phyloP scores from a whole-genome alignment of 2,113 vertebrate species.

The Eulemur rufifrons region DNA sequence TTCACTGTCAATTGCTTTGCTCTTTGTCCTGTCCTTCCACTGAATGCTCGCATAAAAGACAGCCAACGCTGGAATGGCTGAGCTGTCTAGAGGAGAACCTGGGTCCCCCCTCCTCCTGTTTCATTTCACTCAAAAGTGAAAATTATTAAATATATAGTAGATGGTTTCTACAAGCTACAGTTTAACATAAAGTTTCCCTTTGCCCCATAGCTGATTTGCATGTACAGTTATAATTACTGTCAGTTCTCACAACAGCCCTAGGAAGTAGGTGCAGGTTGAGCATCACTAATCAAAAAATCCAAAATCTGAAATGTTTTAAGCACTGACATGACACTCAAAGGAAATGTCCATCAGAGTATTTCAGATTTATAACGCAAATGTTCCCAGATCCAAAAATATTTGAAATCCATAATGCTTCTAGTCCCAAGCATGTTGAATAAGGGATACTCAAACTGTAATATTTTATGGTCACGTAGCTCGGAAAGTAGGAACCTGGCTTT shows the following conservation, averaged over 20 bases:
- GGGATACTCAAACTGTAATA: neutral
- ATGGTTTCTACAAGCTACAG: neutral
- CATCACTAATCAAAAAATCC: neutral
- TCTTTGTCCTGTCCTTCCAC: neutral
- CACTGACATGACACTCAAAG: neutral
- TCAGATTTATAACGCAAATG: neutral
- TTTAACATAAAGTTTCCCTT: neutral
- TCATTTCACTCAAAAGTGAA: neutral
- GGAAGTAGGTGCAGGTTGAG: neutral
- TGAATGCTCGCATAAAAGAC: accelerated
- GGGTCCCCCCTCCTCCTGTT: too few species aligned
- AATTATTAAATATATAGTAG: neutral
- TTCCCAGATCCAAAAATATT: neutral
- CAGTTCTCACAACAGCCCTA: neutral
- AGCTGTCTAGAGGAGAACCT: neutral
- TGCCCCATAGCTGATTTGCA: neutral
- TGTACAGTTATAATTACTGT: neutral
- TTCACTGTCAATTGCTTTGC: neutral
- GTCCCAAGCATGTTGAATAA: neutral
- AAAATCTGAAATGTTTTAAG: neutral
- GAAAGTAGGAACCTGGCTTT: neutral
- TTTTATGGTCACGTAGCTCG: accelerated
- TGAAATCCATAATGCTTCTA: neutral
- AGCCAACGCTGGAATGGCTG: neutral
- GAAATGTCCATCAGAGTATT: neutral